Evolutionary conservation across 2,113 vertebrate genomes (phyloP).

Genomic region (Aix galericulata): DNA sequence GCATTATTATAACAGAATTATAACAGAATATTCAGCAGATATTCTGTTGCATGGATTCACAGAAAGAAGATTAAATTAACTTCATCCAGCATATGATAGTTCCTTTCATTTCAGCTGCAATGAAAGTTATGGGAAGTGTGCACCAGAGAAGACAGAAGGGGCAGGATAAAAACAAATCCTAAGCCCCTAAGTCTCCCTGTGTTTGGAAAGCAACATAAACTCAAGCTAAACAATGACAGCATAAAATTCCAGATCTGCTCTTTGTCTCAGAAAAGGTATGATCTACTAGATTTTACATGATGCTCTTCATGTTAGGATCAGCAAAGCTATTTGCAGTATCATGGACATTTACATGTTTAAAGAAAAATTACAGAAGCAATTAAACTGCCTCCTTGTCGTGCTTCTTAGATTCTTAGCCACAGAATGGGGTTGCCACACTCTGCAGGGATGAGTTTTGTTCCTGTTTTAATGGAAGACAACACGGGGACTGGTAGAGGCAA

Average conservation of each 20-base stretch:
- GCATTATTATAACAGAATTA: background rate
- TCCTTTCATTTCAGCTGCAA: background rate
- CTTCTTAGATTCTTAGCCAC: slow-evolving; percentile 51
- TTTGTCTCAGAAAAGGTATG: background rate
- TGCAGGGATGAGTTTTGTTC: background rate
- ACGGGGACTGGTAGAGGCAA: background rate
- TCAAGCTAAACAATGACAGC: background rate
- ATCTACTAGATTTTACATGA: background rate
- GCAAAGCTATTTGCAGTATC: background rate
- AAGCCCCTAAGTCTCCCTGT: background rate
- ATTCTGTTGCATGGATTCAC: background rate
- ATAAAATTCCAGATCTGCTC: background rate
- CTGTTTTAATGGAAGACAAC: slow-evolving; percentile 24
- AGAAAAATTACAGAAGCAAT: background rate
- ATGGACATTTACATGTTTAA: background rate
- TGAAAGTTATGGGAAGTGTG: background rate
- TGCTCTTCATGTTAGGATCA: background rate
- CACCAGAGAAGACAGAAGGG: background rate
- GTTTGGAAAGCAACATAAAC: background rate
- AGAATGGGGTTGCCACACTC: slow-evolving; percentile 7
- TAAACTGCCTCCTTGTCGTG: slow-evolving; percentile 28
- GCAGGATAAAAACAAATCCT: background rate
- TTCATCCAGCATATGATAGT: background rate
- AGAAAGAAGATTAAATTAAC: background rate
- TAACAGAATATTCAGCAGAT: background rate